phyloP scores from a whole-genome alignment of 2,888 invertebrate species.

The Elegia similella region DNA sequence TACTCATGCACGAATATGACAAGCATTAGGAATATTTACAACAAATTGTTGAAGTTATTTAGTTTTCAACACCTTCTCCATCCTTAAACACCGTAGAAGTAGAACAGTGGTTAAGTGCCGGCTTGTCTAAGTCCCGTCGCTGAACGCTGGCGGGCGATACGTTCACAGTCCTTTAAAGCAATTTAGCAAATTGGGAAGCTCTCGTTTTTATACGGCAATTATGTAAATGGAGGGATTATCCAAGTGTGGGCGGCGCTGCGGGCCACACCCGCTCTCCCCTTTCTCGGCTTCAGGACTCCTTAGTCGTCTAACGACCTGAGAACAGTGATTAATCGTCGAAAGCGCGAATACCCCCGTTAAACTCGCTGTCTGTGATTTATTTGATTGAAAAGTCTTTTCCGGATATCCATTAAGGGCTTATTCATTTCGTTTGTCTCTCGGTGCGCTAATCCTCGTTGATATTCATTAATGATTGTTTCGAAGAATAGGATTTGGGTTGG shows the following conservation, averaged over 20 bases:
- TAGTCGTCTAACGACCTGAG: slow-evolving; percentile 66
- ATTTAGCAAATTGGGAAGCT: slow-evolving; percentile 81
- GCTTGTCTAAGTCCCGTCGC: slow-evolving; percentile 24
- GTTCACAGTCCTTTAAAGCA: slow-evolving; percentile 73
- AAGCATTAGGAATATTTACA: too few species aligned
- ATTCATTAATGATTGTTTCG: slow-evolving; percentile 33
- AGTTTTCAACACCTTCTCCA: neutral
- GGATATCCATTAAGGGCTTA: slow-evolving; percentile 57
- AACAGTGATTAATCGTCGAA: slow-evolving; percentile 74
- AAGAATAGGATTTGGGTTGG: slow-evolving; percentile 18
- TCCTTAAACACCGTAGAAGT: neutral
- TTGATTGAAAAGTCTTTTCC: slow-evolving; percentile 63
- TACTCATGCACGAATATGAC: too few species aligned
- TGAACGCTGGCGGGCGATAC: slow-evolving; percentile 46
- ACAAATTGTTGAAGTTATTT: too few species aligned
- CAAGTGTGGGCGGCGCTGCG: slow-evolving; percentile 69
- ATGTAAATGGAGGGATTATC: slow-evolving; percentile 82
- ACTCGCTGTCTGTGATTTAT: slow-evolving; percentile 64
- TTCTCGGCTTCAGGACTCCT: slow-evolving; percentile 59
- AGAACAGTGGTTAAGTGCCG: neutral
- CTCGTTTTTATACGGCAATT: slow-evolving; percentile 81
- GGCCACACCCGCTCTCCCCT: slow-evolving; percentile 70
- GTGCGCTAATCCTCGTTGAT: slow-evolving; percentile 33
- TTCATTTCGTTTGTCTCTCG: slow-evolving; percentile 44
- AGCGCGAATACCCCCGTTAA: slow-evolving; percentile 52